Percentiles rank a stretch among this genome's conserved stretches.
phyloP scores from a whole-genome alignment of 2,113 vertebrate species.

The Scytalopus superciliaris region DNA sequence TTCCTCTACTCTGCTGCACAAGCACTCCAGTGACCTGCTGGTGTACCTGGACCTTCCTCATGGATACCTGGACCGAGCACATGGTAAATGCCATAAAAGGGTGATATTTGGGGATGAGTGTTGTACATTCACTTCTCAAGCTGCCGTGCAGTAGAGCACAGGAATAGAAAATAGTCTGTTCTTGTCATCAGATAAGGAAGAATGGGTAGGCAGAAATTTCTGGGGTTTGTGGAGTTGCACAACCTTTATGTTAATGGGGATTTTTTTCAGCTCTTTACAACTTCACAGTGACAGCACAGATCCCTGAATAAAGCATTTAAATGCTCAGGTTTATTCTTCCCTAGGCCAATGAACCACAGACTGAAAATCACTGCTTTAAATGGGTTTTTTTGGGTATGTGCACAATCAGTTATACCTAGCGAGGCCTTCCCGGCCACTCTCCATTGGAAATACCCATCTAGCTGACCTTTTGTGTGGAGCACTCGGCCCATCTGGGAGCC shows the following conservation, averaged over 20 bases:
- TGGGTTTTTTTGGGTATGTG: not conserved
- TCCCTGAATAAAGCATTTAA: not conserved
- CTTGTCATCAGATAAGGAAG: not conserved
- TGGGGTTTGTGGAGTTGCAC: not conserved
- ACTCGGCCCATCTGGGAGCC: not conserved
- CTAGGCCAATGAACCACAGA: not conserved
- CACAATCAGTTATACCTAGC: not conserved
- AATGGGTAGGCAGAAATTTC: not conserved
- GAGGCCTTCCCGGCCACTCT: not conserved
- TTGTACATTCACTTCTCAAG: not conserved
- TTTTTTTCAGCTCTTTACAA: not conserved
- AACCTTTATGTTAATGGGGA: not conserved
- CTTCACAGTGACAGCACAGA: not conserved
- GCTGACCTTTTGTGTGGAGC: not conserved
- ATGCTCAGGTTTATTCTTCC: not conserved
- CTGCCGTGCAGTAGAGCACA: accelerated
- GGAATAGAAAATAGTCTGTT: not conserved
- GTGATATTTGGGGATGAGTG: not conserved
- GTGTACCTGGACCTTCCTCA: not conserved
- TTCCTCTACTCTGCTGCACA: not conserved
- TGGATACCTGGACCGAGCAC: not conserved
- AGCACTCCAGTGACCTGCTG: not conserved
- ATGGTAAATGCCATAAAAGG: not conserved
- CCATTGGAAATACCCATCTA: not conserved
- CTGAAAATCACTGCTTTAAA: not conserved